A percentile compares a stretch with the other conserved stretches of the same genome.
These are phyloP conservation scores for Sinodicranocentrus sp. DNA, from an alignment of 2,888 invertebrate species.

Conservation along the genomic window DNA sequence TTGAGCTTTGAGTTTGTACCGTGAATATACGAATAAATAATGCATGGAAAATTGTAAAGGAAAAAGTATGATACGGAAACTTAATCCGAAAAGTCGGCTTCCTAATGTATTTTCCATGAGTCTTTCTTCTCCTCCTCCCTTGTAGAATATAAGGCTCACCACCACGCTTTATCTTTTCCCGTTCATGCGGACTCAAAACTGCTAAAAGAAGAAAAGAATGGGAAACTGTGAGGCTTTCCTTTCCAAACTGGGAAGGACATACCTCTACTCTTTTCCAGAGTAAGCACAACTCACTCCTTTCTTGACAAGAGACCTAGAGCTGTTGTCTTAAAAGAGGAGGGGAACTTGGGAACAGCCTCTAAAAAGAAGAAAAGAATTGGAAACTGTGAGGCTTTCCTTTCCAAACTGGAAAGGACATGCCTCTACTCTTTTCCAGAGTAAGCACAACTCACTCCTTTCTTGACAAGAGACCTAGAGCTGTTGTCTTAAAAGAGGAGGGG, in stretches of 20 bases:
- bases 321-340: background rate
- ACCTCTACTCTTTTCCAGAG: background rate
- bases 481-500: background rate
- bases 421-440: background rate
- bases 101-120: too few relatives aligned
- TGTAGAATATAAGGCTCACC: too few relatives aligned
- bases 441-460: too few relatives aligned
- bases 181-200: constrained; percentile 31
- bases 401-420: background rate
- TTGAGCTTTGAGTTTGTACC: background rate
- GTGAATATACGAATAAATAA: background rate
- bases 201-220: constrained; percentile 31
- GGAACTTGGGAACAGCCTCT: background rate
- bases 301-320: background rate
- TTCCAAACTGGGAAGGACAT: background rate
- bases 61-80: too few relatives aligned
- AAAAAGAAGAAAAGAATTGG: constrained; percentile 27
- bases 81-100: too few relatives aligned
- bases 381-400: background rate
- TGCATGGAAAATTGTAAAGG: too few relatives aligned
- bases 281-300: too few relatives aligned
- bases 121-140: too few relatives aligned
- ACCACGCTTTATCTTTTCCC: constrained; percentile 21
- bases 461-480: background rate
- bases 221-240: constrained; percentile 3